Percentiles rank a stretch among this genome's conserved stretches.
phyloP scores from a whole-genome alignment of 2,797 vertebrate species.

The Lagodon rhomboides region DNA sequence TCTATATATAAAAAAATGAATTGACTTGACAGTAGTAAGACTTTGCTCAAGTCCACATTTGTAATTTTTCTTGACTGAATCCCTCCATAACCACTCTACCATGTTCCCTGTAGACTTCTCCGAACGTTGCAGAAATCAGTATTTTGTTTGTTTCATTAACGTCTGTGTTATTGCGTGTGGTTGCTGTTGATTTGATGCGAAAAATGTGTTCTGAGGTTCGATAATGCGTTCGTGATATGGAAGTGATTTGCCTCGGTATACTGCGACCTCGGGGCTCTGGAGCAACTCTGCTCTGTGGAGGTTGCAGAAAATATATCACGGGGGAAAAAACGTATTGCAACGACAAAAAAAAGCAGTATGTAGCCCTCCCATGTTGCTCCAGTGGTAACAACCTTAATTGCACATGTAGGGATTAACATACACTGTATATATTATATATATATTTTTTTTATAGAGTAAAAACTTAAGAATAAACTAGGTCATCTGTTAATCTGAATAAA shows the following conservation, averaged over 20 bases:
- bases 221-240: background rate
- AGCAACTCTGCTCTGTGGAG: background rate
- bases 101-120: background rate
- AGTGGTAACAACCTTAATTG: no score
- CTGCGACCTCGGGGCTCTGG: background rate
- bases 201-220: slow-evolving; percentile 2
- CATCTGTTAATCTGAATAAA: background rate
- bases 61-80: background rate
- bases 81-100: background rate
- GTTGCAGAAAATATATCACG: background rate
- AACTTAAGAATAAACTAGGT: no score
- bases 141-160: slow-evolving; percentile 2
- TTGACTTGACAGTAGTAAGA: no score
- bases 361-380: background rate
- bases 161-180: background rate
- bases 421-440: no score
- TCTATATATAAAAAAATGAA: no score
- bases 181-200: background rate
- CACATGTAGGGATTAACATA: no score
- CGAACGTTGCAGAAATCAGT: background rate
- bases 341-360: background rate
- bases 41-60: background rate
- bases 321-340: background rate
- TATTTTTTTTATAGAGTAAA: background rate
- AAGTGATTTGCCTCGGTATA: slow-evolving; percentile 3